Base-by-base conservation (phyloP, 1,140 invertebrate species). In the Drosophila grimshawi region DNA sequence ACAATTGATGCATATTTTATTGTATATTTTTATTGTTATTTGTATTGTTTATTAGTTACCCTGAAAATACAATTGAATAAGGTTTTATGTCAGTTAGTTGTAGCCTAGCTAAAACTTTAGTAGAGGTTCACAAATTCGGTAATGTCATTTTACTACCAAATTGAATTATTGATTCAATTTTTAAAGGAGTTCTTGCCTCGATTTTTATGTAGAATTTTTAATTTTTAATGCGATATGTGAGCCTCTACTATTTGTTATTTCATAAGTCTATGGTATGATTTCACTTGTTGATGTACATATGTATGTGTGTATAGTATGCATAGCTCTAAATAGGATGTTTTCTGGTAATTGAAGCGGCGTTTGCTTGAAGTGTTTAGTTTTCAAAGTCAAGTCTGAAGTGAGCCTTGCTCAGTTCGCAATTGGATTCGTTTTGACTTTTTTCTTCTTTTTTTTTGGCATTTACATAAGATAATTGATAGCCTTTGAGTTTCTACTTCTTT, bases 381-480 rank as follows among this genome's bases (percentile, higher is more conserved):
- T 69, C 19, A 51, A 80, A 83, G 81, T 86, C 78, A 82, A 79
- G 75, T 86, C 68, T 86, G 59, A 64, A 63, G 39, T 78, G 81
- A 86, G 81, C 82, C 81, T 71, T 75, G 82, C 81, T 86, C 81
- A 45, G 37, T 75, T 67, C 77, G 67, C 62, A 63, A 60, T 66
- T 65, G 49, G 49, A 32, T 19, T 41, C 7, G 33, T 19, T 41
- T 48, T 53, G 5, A 41, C 53, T 66, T 62, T 59, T n/a, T n/a
- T n/a, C n/a, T n/a, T 67, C 68, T 66, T 85, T 68, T 74, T 8
- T 73, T 86, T 86, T 86, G 82, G 82, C 82, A 88, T 86, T 82
- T 77, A 77, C 82, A 86, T 86, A 86, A 86, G 82, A 86, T 79
- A 78, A 57, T 78, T 68, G 56, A 64, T 60, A 72, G 74, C 49